phyloP scores from a whole-genome alignment of 2,888 invertebrate species.

The Acanthacorydalis orientalis region DNA sequence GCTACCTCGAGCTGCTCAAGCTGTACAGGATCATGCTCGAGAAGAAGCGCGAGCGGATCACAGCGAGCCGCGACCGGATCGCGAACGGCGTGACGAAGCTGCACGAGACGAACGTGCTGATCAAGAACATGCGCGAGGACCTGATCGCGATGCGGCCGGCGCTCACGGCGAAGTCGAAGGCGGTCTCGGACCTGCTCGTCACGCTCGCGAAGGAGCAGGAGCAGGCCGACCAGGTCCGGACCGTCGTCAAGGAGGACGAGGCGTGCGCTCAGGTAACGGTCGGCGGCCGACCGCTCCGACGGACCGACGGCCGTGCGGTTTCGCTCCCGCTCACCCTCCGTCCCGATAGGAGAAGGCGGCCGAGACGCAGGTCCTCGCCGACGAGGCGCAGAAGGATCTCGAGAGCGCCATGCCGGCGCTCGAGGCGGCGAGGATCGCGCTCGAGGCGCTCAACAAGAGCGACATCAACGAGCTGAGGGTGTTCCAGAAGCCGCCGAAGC shows the following conservation, averaged over 20 bases:
- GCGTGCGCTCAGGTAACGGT: constrained; percentile 52
- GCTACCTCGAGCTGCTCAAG: constrained; percentile 72
- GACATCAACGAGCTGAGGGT: constrained; percentile 83
- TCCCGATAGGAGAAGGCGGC: constrained; percentile 53
- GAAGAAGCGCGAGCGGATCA: constrained; percentile 51
- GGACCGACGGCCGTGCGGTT: too few relatives aligned
- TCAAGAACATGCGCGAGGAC: constrained; percentile 73
- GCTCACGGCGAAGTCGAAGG: constrained; percentile 57
- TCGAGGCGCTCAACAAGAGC: constrained; percentile 72
- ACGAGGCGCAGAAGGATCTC: constrained; percentile 69
- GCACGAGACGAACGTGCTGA: constrained; percentile 63
- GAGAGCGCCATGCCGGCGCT: constrained; percentile 76
- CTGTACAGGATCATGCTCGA: constrained; percentile 53
- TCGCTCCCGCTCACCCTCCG: background rate
- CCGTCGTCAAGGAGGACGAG: constrained; percentile 68
- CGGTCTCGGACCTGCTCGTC: constrained; percentile 57
- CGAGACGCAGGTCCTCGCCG: constrained; percentile 67
- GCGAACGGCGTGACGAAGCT: constrained; percentile 64
- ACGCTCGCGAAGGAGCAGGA: constrained; percentile 63
- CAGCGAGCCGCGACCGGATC: constrained; percentile 47
- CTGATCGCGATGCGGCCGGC: constrained; percentile 66
- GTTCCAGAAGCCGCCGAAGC: constrained; percentile 71
- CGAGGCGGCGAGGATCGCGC: constrained; percentile 66
- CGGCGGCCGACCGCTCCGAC: constrained; percentile 69
- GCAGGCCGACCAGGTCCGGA: constrained; percentile 65